phyloP scores from a whole-genome alignment of 2,113 vertebrate genomes.

The Hippocampus abdominalis region DNA sequence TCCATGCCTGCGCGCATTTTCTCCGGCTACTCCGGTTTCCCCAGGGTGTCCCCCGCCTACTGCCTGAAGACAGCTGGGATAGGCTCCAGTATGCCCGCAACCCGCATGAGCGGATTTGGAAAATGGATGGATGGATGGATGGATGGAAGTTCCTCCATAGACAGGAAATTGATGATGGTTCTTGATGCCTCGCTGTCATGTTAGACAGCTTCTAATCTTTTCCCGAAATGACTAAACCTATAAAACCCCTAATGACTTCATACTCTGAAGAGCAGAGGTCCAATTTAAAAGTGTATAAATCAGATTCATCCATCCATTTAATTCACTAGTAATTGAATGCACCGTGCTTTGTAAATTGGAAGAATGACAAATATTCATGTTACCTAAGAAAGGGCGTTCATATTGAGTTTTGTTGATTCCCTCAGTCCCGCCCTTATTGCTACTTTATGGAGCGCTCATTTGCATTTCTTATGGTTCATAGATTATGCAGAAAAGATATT shows the following conservation, averaged over 20 bases:
- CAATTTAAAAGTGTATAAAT: conserved; percentile 59
- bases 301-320: conserved; percentile 51
- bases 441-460: conserved; percentile 62
- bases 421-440: conserved; percentile 28
- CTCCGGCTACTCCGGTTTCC: too few species aligned
- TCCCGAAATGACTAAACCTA: conserved; percentile 39
- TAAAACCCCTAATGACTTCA: conserved; percentile 40
- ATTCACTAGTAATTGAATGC: conserved; percentile 71
- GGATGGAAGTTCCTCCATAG: too few species aligned
- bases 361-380: conserved; percentile 63
- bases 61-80: too few species aligned
- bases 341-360: conserved; percentile 52
- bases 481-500: conserved; percentile 46
- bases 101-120: too few species aligned
- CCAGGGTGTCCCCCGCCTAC: too few species aligned
- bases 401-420: neutral
- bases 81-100: too few species aligned
- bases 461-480: conserved; percentile 60
- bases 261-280: conserved; percentile 16
- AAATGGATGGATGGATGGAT: too few species aligned
- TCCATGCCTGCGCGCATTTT: too few species aligned
- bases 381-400: conserved; percentile 45
- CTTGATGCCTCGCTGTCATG: neutral
- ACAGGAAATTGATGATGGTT: neutral
- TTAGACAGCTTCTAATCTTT: neutral